Base-by-base conservation (phyloP, 2,113 vertebrate species). In the Cephalopholis sonnerati region DNA sequence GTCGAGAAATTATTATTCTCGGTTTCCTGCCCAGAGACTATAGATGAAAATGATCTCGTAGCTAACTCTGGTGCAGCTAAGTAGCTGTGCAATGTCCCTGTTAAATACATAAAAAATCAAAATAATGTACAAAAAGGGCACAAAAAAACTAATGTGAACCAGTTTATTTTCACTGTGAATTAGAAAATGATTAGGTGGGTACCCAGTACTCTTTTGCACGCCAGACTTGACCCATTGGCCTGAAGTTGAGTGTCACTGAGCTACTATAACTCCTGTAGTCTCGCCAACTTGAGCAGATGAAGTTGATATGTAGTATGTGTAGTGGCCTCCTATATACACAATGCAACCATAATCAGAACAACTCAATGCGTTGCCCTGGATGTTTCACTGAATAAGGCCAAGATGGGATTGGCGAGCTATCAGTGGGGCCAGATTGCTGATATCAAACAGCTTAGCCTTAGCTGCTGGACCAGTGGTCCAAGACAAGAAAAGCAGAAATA, bases 321-420 rank as follows among this genome's bases (percentile, higher is more conserved):
- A 53, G 11, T 3, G 8, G 11, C 41, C 41, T 17, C 10, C 44
- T 8, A 5, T 24, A 69, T 53, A 17, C 67, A 24, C 63, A 51
- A 54, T 15, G 22, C 65, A 53, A 39, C 58, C 27, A 20, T n/a
- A 51, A 24, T 10, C 27, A 13, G 32, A 51, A 27, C 13, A 12
- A 16, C 67, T 77, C 69, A 55, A 17, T 22, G 51, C 46, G 51
- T 57, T 67, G 58, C 18, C 7, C 39, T 53, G 18, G n/a, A 61
- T 76, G 50, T 53, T 51, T 13, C 51, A 50, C 46, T 53, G 66
- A 86, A 69, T 71, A 54, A 77, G 59, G 71, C 73, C 79, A 79
- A 55, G 29, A 70, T 39, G 59, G 44, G 75, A 78, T 79, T 88
- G 81, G 64, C 41, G 27, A 25, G 44, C n/a, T 77, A 50, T 77